phyloP scores from a whole-genome alignment of 2,113 vertebrate genomes.

The Clupea harengus region DNA sequence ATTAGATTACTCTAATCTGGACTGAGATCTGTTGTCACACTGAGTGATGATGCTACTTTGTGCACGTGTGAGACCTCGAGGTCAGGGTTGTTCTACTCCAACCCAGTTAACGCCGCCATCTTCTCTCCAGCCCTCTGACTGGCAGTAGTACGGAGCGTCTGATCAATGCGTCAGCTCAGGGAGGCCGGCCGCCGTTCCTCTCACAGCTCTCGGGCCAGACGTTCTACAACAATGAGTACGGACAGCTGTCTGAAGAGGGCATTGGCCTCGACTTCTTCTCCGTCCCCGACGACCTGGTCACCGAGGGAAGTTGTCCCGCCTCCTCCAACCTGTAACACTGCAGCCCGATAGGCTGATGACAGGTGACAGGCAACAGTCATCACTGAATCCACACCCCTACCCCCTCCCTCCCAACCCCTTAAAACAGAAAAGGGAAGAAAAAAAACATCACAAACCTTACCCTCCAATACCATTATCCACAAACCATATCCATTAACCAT shows the following conservation, averaged over 20 bases:
- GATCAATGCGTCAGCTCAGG: constrained; percentile 60
- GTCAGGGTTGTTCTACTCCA: neutral
- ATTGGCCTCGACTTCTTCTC: constrained; percentile 72
- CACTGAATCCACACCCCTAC: constrained; percentile 3
- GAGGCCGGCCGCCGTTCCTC: constrained; percentile 65
- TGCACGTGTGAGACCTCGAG: neutral
- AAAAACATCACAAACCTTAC: neutral
- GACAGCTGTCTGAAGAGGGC: constrained; percentile 81
- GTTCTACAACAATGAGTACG: constrained; percentile 95
- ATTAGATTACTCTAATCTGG: neutral
- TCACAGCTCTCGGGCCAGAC: constrained; percentile 83
- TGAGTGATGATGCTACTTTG: neutral
- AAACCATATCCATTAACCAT: neutral
- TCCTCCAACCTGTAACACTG: constrained; percentile 67
- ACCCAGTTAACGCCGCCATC: neutral
- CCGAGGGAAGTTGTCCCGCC: constrained; percentile 47
- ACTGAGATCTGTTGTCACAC: neutral
- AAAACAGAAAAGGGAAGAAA: neutral
- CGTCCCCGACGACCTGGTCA: constrained; percentile 40
- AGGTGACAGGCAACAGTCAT: neutral
- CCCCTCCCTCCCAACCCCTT: neutral
- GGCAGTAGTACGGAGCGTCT: constrained; percentile 71
- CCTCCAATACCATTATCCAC: neutral
- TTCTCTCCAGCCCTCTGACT: constrained; percentile 59
- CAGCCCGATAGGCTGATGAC: neutral